Evolutionary conservation across 2,888 invertebrate species (phyloP).

Genomic region (Lasius platythorax): DNA sequence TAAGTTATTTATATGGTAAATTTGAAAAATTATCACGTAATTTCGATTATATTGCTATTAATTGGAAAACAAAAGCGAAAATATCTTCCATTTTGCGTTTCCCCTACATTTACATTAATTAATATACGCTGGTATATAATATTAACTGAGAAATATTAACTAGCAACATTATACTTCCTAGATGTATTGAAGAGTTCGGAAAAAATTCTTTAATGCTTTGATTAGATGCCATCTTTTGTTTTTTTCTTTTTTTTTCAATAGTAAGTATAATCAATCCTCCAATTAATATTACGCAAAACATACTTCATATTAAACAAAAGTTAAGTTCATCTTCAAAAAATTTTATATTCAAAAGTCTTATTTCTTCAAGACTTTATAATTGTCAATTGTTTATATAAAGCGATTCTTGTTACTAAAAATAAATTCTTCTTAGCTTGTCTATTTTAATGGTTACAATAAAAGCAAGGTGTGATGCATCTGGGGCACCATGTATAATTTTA

Average conservation of each 20-base stretch:
- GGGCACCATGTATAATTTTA: not conserved
- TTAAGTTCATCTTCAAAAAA: not conserved
- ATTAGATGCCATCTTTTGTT: not conserved
- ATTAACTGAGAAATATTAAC: not conserved
- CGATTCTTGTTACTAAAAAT: not conserved
- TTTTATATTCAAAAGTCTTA: not conserved
- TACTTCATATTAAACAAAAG: not conserved
- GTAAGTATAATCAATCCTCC: not conserved
- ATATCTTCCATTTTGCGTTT: not conserved
- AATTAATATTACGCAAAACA: not conserved
- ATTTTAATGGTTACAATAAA: not conserved
- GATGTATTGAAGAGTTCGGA: not conserved
- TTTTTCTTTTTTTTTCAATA: not conserved
- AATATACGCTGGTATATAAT: not conserved
- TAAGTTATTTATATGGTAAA: slow-evolving; percentile 12
- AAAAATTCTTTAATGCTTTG: not conserved
- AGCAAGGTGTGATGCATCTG: not conserved
- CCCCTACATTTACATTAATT: not conserved
- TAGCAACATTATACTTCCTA: not conserved
- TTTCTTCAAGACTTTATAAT: not conserved
- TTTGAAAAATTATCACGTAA: slow-evolving; percentile 17
- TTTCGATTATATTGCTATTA: not conserved
- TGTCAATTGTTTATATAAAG: not conserved
- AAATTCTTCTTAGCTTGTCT: not conserved
- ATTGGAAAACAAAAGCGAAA: slow-evolving; percentile 4